Percentiles rank a stretch among this genome's conserved stretches.
Conservation (phyloP, 2,888 invertebrate genomes). For the Pristionchus mayeri region DNA sequence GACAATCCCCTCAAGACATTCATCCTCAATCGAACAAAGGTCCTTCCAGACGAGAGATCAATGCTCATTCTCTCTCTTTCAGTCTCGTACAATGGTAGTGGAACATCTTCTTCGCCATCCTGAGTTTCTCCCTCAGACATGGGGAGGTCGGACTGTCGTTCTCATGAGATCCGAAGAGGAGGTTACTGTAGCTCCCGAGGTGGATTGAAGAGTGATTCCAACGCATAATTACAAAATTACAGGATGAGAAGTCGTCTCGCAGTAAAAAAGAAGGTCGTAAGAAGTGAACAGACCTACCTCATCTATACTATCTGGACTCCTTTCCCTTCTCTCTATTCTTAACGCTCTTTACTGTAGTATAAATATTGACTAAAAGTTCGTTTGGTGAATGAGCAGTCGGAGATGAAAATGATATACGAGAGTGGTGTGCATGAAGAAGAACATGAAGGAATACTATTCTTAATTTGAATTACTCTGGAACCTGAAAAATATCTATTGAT, state of each 20-base stretch:
- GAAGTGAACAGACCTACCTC: not conserved
- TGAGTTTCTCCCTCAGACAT: conserved; percentile 31
- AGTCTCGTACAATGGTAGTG: conserved; percentile 26
- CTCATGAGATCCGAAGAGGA: conserved; percentile 34
- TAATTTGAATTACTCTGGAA: too few species aligned
- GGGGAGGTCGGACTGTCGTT: conserved; percentile 17
- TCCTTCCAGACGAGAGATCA: not conserved
- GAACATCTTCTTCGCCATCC: not conserved
- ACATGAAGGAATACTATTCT: too few species aligned
- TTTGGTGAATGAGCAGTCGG: too few species aligned
- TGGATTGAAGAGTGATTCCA: not conserved
- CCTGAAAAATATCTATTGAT: too few species aligned
- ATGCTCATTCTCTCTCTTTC: not conserved
- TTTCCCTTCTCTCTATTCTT: not conserved
- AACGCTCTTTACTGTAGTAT: conserved; percentile 28
- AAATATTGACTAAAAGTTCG: not conserved
- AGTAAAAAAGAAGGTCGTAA: not conserved
- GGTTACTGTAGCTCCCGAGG: conserved; percentile 19
- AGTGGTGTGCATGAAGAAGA: too few species aligned
- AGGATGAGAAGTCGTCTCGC: conserved; percentile 29
- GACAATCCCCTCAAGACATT: conserved; percentile 1
- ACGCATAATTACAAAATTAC: not conserved
- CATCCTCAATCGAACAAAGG: conserved; percentile 36
- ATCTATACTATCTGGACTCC: not conserved
- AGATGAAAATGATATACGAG: too few species aligned